phyloP scores from a whole-genome alignment of 2,113 vertebrate genomes.

The Lepisosteus osseus region DNA sequence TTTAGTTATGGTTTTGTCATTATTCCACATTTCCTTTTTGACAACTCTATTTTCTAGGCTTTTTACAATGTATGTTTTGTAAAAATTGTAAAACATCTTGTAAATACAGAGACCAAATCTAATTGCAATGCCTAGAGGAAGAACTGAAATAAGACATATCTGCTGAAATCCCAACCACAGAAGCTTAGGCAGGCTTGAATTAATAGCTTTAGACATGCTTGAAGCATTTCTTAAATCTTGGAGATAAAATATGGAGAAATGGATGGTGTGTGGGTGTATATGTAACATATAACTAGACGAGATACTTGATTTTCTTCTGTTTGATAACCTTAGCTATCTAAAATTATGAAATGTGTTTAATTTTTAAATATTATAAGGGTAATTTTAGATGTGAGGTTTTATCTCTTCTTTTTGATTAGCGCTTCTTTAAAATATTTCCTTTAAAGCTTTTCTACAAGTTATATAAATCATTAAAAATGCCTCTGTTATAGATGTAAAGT shows the following conservation, averaged over 20 bases:
- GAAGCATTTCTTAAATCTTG: constrained; percentile 11
- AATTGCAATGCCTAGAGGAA: constrained; percentile 10
- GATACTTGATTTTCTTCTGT: constrained; percentile 8
- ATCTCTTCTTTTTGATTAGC: background rate
- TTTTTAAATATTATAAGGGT: constrained; percentile 1
- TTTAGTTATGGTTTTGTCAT: constrained; percentile 21
- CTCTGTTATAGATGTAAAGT: no score
- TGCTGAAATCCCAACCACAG: background rate
- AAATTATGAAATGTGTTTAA: background rate
- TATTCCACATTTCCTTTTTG: constrained; percentile 9
- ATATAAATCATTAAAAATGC: no score
- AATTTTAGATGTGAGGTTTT: constrained; percentile 9
- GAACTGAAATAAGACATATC: constrained; percentile 19
- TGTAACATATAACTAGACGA: constrained; percentile 10
- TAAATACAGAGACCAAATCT: constrained; percentile 19
- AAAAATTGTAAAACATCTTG: constrained; percentile 14
- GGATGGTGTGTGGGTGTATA: background rate
- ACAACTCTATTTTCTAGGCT: background rate
- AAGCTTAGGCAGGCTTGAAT: constrained; percentile 1
- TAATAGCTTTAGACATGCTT: constrained; percentile 21
- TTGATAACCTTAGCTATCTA: background rate
- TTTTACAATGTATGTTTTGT: constrained; percentile 4
- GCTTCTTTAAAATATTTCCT: background rate
- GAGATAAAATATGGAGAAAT: constrained; percentile 3
- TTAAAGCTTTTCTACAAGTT: background rate